Base-by-base conservation (phyloP, 1,140 invertebrate genomes). In the Ips nitidus region DNA sequence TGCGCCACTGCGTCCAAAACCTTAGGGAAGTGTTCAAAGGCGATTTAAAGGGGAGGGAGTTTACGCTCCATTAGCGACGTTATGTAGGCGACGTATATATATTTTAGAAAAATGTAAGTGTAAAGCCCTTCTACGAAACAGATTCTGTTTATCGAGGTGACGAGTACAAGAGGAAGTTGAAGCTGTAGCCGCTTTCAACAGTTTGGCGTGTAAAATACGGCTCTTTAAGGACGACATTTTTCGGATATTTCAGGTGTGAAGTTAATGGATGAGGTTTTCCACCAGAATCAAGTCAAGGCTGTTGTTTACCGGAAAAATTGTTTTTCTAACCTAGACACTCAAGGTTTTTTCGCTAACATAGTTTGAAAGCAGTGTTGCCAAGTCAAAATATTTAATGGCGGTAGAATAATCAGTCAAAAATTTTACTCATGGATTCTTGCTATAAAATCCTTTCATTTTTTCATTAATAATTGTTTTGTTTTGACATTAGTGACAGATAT, bases 221-320 rank as follows among this genome's bases (percentile, higher is more conserved):
- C 45, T n/a, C n/a, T n/a, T 47, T 47, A 47, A 47, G n/a, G 45
- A n/a, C n/a, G 45, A 47, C n/a, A 47, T 47, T 47, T 47, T 47
- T 5, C 4, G n/a, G n/a, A 47, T 47, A n/a, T 4, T n/a, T 47
- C 22, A 22, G 22, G 22, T 22, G 22, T 22, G 22, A 22, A 22
- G 22, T 22, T 22, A 22, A 22, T 22, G 22, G 22, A 22, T 22
- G 22, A 22, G 22, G 22, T 22, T 22, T 22, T 22, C 22, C 22
- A 22, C 22, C 22, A 22, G 22, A 22, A 22, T 22, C 22, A 22
- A 22, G 22, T 22, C 22, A 22, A 22, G 22, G 22, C 22, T 22
- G 22, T 22, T 22, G 22, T 22, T 22, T 22, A 22, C 22, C 22
- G 22, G 22, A 22, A 22, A 22, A 22, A 22, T 22, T 22, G 22